Conservation (phyloP, 2,113 vertebrate genomes). For the Phocoena phocoena region DNA sequence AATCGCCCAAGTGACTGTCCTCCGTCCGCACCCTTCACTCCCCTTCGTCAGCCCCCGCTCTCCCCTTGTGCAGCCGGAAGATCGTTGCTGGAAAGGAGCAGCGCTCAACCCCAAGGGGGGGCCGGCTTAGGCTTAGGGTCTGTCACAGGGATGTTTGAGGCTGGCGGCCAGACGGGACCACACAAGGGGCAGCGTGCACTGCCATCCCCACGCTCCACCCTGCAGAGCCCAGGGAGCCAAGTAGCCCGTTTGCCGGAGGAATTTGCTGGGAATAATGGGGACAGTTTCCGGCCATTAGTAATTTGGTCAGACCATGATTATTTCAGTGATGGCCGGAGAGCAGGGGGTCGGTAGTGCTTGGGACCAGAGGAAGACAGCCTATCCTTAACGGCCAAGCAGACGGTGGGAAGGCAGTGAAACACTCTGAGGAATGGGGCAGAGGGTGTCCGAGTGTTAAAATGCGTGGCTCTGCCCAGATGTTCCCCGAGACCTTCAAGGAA, state of each 20-base stretch:
- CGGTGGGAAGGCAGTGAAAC: rapidly evolving
- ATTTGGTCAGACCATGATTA: rapidly evolving
- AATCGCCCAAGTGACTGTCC: no score
- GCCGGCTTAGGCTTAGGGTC: no score
- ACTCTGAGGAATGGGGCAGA: neutral
- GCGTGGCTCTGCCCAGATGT: rapidly evolving
- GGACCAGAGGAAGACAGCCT: neutral
- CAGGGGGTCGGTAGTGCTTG: no score
- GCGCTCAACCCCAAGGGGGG: neutral
- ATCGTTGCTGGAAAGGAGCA: neutral
- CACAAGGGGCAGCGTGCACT: rapidly evolving
- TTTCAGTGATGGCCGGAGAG: rapidly evolving
- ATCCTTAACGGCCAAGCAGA: neutral
- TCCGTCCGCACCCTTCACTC: rapidly evolving
- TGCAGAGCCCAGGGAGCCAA: rapidly evolving
- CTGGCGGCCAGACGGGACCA: rapidly evolving
- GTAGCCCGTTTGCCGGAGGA: rapidly evolving
- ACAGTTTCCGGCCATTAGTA: rapidly evolving
- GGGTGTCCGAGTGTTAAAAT: rapidly evolving
- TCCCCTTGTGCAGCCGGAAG: neutral
- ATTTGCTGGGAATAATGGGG: neutral
- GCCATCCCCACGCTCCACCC: neutral
- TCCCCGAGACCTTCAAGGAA: no score
- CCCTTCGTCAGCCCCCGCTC: no score
- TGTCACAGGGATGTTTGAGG: neutral